A percentile compares a stretch with the other conserved stretches of the same genome.
phyloP scores from a whole-genome alignment of 2,113 vertebrate genomes.

The Pelmatolapia mariae region DNA sequence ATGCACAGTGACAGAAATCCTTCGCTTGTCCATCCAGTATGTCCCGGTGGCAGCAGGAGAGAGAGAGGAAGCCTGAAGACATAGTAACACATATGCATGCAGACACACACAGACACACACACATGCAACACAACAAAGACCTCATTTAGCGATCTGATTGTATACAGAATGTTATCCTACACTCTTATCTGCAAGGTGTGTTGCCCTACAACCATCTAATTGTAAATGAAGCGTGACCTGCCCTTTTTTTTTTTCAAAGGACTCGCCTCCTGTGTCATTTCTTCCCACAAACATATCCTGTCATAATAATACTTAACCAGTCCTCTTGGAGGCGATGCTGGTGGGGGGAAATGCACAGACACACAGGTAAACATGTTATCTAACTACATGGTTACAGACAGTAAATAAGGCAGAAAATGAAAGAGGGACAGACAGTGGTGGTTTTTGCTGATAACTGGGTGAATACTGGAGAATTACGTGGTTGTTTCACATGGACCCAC shows the following conservation, averaged over 20 bases:
- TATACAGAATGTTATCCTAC: slow-evolving; percentile 17
- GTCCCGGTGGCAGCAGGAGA: slow-evolving; percentile 44
- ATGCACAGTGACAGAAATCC: slow-evolving; percentile 68
- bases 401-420: slow-evolving; percentile 14
- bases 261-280: slow-evolving; percentile 4
- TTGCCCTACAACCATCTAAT: slow-evolving; percentile 19
- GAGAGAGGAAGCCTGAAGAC: slow-evolving; percentile 30
- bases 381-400: slow-evolving; percentile 1
- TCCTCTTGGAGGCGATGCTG: neutral
- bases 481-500: neutral
- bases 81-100: slow-evolving; percentile 4
- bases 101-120: neutral
- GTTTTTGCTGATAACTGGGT: slow-evolving; percentile 38
- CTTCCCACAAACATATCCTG: neutral
- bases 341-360: neutral
- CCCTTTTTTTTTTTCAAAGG: neutral
- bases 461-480: slow-evolving; percentile 6
- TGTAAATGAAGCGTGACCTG: slow-evolving; percentile 32
- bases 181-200: slow-evolving; percentile 34
- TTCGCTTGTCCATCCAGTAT: slow-evolving; percentile 57
- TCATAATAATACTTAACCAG: slow-evolving; percentile 44
- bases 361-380: slow-evolving; percentile 30
- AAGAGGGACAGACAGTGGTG: slow-evolving; percentile 1
- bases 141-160: slow-evolving; percentile 11
- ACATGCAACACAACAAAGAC: neutral